phyloP scores from a whole-genome alignment of 2,888 invertebrate genomes.

The Pharmacophagus antenor region DNA sequence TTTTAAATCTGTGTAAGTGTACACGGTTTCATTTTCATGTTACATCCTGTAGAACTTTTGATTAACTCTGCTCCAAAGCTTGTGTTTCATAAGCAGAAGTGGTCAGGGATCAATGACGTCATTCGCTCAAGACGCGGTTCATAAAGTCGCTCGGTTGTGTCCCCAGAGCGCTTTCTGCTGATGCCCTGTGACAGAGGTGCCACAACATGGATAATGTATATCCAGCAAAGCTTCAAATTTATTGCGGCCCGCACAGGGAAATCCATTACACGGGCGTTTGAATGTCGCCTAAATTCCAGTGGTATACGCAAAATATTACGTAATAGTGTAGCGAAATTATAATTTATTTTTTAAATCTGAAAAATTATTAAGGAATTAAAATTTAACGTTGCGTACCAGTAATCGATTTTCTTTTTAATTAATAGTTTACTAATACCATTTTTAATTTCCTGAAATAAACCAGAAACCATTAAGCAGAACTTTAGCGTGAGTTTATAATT shows the following conservation, averaged over 20 bases:
- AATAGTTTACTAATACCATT: neutral
- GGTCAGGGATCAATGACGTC: conserved; percentile 16
- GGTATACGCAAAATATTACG: conserved; percentile 32
- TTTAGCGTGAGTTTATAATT: neutral
- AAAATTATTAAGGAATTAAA: neutral
- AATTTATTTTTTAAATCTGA: neutral
- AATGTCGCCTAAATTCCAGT: conserved; percentile 47
- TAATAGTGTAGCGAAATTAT: neutral
- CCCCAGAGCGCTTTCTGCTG: conserved; percentile 19
- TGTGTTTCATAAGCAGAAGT: conserved; percentile 11
- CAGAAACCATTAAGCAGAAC: neutral
- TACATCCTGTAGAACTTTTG: neutral
- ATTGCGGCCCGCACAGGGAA: conserved; percentile 22
- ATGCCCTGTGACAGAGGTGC: conserved; percentile 24
- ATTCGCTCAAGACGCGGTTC: conserved; percentile 20
- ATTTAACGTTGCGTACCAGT: neutral
- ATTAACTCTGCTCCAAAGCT: neutral
- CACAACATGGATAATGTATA: conserved; percentile 23
- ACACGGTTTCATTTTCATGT: too few relatives aligned
- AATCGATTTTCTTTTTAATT: neutral
- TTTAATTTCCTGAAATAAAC: neutral
- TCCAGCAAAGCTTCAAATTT: conserved; percentile 24
- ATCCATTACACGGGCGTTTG: conserved; percentile 18
- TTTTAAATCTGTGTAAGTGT: too few relatives aligned
- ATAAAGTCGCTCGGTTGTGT: conserved; percentile 22